Evolutionary conservation across 2,888 invertebrate species (phyloP).

Genomic region (Pedicia rivosa): DNA sequence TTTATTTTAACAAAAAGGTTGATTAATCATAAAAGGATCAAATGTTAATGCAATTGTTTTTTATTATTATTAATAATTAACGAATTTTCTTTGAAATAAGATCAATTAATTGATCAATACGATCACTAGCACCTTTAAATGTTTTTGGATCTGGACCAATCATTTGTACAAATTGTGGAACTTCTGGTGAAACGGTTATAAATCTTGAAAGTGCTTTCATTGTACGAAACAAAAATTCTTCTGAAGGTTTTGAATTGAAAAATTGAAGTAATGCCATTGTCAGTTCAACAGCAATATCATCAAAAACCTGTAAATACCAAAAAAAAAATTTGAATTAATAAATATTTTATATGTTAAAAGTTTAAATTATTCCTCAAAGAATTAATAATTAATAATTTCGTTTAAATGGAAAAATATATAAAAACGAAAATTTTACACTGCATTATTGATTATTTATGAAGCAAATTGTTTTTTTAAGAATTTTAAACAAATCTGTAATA

Average conservation of each 20-base stretch:
- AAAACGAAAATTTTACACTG: not conserved
- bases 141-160: slow-evolving; percentile 75
- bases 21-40: too few relatives aligned
- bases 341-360: too few relatives aligned
- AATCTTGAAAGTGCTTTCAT: slow-evolving; percentile 57
- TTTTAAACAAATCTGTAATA: slow-evolving; percentile 16
- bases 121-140: slow-evolving; percentile 63
- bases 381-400: too few relatives aligned
- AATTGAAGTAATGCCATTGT: slow-evolving; percentile 83
- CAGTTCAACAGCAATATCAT: slow-evolving; percentile 82
- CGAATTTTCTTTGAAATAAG: slow-evolving; percentile 50
- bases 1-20: too few relatives aligned
- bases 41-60: too few relatives aligned
- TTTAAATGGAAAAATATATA: too few relatives aligned
- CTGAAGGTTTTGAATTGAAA: slow-evolving; percentile 61
- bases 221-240: slow-evolving; percentile 65
- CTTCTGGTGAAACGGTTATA: slow-evolving; percentile 57
- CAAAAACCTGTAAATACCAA: slow-evolving; percentile 56
- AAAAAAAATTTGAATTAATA: slow-evolving; percentile 6
- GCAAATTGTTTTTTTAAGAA: not conserved
- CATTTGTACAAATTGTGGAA: slow-evolving; percentile 78
- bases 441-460: not conserved
- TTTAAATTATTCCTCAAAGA: too few relatives aligned
- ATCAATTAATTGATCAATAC: slow-evolving; percentile 68
- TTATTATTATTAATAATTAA: slow-evolving; percentile 17